Base-by-base conservation (phyloP, 2,888 invertebrate genomes). In the Drosophila tanythrix region DNA sequence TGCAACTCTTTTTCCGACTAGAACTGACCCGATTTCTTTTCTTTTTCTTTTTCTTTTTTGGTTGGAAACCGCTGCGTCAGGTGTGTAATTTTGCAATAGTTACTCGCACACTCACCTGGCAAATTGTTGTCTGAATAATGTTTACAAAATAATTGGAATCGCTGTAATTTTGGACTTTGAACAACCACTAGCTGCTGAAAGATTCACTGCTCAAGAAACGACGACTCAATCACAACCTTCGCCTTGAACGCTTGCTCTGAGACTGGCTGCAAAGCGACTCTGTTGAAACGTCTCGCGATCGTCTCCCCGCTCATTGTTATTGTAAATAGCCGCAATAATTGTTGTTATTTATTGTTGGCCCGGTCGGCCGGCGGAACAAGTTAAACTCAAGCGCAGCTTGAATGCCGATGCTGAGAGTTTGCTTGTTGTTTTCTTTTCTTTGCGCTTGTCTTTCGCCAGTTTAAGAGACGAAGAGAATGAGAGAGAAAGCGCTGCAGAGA, bases 201-300 rank as follows among this genome's bases (percentile, higher is more conserved):
- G 57, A 64, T 43, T 70, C 40, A 50, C 57, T 59, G 65, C 27
- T 27, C 35, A 59, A 56, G 52, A 58, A 60, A 38, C 51, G 35
- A 58, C 57, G 40, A 67, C 68, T 64, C 61, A 65, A 73, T 61
- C 66, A 88, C 91, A 92, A 92, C 92, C 92, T 92, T 92, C 90
- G 90, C 89, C 90, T 92, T 88, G 91, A 87, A 91, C 91, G 91
- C 79, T 81, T 84, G 84, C 78, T 78, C 75, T 74, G 74, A 80
- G 83, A 92, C 92, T 92, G 91, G 82, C 29, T 57, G 57, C 43
- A 21, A 3, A 56, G 38, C 13, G 55, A 10, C 36, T 38, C 7
- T 51, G 56, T 33, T 56, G 56, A 40, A 65, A 56, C 64, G 68
- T 64, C 69, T 79, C 76, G 61, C 79, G 79, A 79, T 76, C 76